Conservation (phyloP, 2,888 invertebrate genomes). For the Arrhopalites spinosus region DNA sequence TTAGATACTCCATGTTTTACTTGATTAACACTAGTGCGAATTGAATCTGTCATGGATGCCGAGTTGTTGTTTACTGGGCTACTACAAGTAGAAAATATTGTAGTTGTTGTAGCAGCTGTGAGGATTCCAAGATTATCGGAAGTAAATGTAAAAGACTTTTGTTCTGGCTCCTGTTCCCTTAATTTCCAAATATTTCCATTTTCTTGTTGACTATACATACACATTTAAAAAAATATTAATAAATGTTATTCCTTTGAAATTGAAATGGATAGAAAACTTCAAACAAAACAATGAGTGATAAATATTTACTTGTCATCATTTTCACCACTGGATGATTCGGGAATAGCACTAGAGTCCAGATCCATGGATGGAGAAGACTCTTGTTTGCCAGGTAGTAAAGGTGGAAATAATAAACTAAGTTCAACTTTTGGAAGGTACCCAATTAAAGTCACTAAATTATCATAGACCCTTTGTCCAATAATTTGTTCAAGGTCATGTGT, state of each 20-base stretch:
- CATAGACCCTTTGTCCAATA: constrained; percentile 62
- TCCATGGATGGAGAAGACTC: constrained; percentile 69
- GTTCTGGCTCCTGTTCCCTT: constrained; percentile 5
- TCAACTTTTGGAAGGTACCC: constrained; percentile 53
- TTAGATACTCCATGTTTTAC: constrained; percentile 51
- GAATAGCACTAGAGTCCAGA: constrained; percentile 76
- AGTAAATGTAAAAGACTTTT: background rate
- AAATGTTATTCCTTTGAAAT: background rate
- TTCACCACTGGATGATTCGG: constrained; percentile 82
- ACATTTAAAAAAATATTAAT: background rate
- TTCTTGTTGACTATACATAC: constrained; percentile 7
- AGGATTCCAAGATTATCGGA: constrained; percentile 23
- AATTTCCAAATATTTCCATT: constrained; percentile 30
- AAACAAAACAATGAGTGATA: background rate
- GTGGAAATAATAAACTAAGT: constrained; percentile 53
- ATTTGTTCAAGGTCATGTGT: constrained; percentile 77
- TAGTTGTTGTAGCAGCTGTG: background rate
- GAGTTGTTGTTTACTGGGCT: constrained; percentile 42
- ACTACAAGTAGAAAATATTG: constrained; percentile 8
- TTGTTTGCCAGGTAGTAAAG: constrained; percentile 40
- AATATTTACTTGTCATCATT: constrained; percentile 30
- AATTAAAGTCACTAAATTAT: constrained; percentile 51
- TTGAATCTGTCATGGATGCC: constrained; percentile 42
- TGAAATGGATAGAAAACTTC: background rate
- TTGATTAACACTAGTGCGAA: constrained; percentile 47